Evolutionary conservation across 2,797 vertebrate genomes (phyloP).

Genomic region (Lithobates pipiens): DNA sequence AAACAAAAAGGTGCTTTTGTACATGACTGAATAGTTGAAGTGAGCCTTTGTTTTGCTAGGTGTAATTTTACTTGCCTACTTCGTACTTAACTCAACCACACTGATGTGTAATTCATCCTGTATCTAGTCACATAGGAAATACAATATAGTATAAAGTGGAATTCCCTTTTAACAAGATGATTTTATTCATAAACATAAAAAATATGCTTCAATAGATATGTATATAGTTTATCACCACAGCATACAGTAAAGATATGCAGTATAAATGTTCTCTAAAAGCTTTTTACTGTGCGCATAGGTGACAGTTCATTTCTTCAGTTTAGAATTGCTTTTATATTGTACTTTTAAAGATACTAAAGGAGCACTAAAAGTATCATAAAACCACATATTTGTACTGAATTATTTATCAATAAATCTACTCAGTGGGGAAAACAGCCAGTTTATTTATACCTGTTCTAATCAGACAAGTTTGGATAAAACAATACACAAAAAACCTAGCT

Average conservation of each 20-base stretch:
- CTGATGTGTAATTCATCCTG: too few relatives aligned
- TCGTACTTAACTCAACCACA: too few relatives aligned
- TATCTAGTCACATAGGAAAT: not conserved
- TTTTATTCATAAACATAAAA: constrained; percentile 10
- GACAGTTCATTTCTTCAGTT: constrained; percentile 36
- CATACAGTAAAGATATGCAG: constrained; percentile 21
- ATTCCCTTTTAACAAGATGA: not conserved
- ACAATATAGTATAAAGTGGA: not conserved
- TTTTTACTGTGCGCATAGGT: constrained; percentile 48
- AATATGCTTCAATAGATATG: constrained; percentile 16
- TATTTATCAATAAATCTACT: constrained; percentile 46
- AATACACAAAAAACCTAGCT: not conserved
- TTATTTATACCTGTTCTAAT: constrained; percentile 32
- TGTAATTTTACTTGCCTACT: too few relatives aligned
- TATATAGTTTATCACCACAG: constrained; percentile 12
- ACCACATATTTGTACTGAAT: constrained; percentile 43
- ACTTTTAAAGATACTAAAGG: constrained; percentile 38
- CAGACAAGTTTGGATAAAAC: constrained; percentile 13
- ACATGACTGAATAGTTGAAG: too few relatives aligned
- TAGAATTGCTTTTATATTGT: constrained; percentile 31
- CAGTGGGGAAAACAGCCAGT: constrained; percentile 1
- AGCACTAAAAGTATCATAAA: constrained; percentile 30
- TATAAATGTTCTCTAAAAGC: constrained; percentile 51
- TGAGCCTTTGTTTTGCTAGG: too few relatives aligned
- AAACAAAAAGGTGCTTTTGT: too few relatives aligned